Base-by-base conservation (phyloP, 2,888 invertebrate genomes). In the Candidula unifasciata region DNA sequence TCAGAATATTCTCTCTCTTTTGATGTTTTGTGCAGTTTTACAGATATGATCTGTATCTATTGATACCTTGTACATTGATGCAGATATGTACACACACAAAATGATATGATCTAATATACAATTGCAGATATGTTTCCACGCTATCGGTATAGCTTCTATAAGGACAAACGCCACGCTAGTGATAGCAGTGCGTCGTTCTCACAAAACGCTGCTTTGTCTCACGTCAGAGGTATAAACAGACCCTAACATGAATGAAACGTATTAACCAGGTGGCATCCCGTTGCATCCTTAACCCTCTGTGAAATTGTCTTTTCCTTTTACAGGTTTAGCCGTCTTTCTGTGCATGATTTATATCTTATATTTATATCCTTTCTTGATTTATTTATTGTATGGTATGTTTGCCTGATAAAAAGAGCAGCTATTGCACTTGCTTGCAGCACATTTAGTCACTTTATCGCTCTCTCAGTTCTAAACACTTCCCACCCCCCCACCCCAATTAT, bases 161-260 rank as follows among this genome's bases (percentile, higher is more conserved):
- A 91, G 88, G 90, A 90, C 86, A 91, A 91, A 86, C 89, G 91
- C 30, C 91, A 91, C 86, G 90, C 91, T 87, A 91, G 91, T 85
- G 91, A 91, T 87, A 90, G 91, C 88, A 89, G 89, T 85, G 87
- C 87, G 77, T 85, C 84, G 35, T 86, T 85, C 79, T 85, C 76
- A 82, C 86, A 86, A 82, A 82, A 81, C 76, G 21, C 54, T 64
- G 76, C 66, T 35, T 24, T 66, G 10, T 80, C 80, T 80, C 80
- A 68, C 16, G 24, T 37, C 76, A 84, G 64, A 84, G 84, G 84
- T 84, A 84, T 68, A 66, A 24, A 16, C 44, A 68, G 27, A n/a
- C 44, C 66, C 30, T 66, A 6, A n/a, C 66, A 27, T 66, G 79
- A 79, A 68, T 79, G 44, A 66, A 18, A 68, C 37, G 44, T 68